Evolutionary conservation across 2,113 vertebrate genomes (phyloP).

Genomic region (Holacanthus passer): DNA sequence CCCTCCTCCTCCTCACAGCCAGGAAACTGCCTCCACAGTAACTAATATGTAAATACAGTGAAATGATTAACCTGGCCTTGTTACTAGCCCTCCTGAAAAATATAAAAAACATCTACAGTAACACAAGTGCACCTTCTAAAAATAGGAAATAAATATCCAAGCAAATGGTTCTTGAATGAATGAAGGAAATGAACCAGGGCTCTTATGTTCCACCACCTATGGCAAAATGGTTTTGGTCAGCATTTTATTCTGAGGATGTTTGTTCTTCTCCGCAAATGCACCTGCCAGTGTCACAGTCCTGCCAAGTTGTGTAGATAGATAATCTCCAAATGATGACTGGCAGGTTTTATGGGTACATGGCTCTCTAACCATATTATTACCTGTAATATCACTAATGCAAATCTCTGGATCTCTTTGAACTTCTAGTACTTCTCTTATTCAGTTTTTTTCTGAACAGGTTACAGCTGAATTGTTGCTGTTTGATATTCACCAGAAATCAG

Average conservation of each 20-base stretch:
- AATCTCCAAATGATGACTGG: neutral
- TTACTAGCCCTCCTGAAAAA: neutral
- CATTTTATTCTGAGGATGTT: neutral
- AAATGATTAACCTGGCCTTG: neutral
- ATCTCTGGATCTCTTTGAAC: neutral
- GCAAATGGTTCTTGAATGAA: neutral
- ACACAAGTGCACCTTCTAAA: neutral
- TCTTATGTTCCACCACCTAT: neutral
- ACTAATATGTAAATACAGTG: neutral
- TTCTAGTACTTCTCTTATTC: neutral
- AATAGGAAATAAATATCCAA: neutral
- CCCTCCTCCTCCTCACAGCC: neutral
- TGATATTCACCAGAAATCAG: conserved; percentile 14
- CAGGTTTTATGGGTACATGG: neutral
- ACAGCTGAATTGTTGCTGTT: conserved; percentile 6
- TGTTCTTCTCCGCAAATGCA: neutral
- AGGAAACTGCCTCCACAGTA: neutral
- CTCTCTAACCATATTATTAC: too few species aligned
- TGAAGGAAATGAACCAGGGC: neutral
- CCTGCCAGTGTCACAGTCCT: neutral
- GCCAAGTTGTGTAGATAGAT: neutral
- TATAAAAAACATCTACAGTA: neutral
- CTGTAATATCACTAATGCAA: too few species aligned
- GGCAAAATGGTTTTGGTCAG: neutral
- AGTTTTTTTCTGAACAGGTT: conserved; percentile 5